A percentile compares a stretch with the other conserved stretches of the same genome.
These are phyloP conservation scores for Calliphora vomitoria DNA, from an alignment of 2,888 invertebrate species.

Conservation along the genomic window DNA sequence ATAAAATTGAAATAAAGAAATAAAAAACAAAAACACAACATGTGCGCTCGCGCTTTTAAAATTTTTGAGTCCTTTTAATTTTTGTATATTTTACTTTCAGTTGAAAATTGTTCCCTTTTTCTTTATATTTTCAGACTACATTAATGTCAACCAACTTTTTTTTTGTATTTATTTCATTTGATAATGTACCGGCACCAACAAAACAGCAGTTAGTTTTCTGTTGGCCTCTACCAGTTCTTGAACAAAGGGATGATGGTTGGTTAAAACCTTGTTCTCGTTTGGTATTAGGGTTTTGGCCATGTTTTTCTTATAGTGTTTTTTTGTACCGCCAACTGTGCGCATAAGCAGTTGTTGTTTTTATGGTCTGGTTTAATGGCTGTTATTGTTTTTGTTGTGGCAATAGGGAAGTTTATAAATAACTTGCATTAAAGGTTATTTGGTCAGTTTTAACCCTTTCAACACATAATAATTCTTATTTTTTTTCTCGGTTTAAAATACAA, in stretches of 20 bases:
- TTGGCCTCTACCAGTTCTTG: slow-evolving; percentile 31
- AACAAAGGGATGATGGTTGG: slow-evolving; percentile 65
- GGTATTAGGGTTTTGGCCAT: slow-evolving; percentile 68
- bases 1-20: slow-evolving; percentile 37
- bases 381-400: slow-evolving; percentile 34
- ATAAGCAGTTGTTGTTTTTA: slow-evolving; percentile 60
- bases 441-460: slow-evolving; percentile 72
- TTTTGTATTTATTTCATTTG: slow-evolving; percentile 70
- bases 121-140: slow-evolving; percentile 71
- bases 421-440: slow-evolving; percentile 71
- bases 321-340: slow-evolving; percentile 73
- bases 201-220: slow-evolving; percentile 61
- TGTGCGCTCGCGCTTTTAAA: slow-evolving; percentile 72
- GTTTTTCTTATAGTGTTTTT: slow-evolving; percentile 52
- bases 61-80: slow-evolving; percentile 52
- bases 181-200: slow-evolving; percentile 57
- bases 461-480: slow-evolving; percentile 71
- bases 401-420: slow-evolving; percentile 72
- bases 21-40: slow-evolving; percentile 56
- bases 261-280: slow-evolving; percentile 36
- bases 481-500: not conserved
- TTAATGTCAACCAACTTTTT: slow-evolving; percentile 74
- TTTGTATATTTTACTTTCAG: slow-evolving; percentile 36
- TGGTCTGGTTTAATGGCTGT: slow-evolving; percentile 6
- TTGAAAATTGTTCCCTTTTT: slow-evolving; percentile 42